Evolutionary conservation across 2,113 vertebrate genomes (phyloP).

Genomic region (Merops nubicus): DNA sequence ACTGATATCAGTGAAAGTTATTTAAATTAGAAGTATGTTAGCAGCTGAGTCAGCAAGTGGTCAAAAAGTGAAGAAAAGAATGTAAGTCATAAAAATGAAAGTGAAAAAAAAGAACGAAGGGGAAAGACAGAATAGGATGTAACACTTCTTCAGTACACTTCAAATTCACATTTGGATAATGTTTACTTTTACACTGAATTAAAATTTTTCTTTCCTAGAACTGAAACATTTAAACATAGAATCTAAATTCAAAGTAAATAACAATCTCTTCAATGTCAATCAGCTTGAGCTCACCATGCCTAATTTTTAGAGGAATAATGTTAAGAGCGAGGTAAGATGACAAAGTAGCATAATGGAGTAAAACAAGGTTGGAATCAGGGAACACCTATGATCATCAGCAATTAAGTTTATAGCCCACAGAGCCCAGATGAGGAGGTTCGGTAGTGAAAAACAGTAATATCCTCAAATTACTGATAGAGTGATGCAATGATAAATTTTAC

Average conservation of each 20-base stretch:
- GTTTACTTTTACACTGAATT: not conserved
- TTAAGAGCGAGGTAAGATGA: not conserved
- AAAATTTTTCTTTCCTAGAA: not conserved
- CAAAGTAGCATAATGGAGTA: not conserved
- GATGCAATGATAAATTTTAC: constrained; percentile 39
- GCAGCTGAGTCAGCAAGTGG: not conserved
- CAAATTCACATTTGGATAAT: not conserved
- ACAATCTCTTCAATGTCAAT: not conserved
- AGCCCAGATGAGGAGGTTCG: not conserved
- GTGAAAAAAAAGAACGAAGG: not conserved
- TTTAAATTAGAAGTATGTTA: not conserved
- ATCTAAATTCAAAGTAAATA: not conserved
- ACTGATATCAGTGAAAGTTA: not conserved
- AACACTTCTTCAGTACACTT: not conserved
- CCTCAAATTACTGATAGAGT: constrained; percentile 4
- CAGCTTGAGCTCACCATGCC: not conserved
- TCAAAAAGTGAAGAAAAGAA: not conserved
- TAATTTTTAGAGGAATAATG: not conserved
- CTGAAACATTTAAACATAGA: not conserved
- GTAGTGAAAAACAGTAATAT: not conserved
- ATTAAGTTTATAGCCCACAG: not conserved
- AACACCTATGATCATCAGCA: not conserved
- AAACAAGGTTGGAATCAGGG: not conserved
- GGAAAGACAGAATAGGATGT: not conserved
- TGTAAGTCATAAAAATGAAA: not conserved